These are phyloP conservation scores for Platyscapa corneri DNA, from an alignment of 1,140 invertebrate species.

Conservation along the genomic window DNA sequence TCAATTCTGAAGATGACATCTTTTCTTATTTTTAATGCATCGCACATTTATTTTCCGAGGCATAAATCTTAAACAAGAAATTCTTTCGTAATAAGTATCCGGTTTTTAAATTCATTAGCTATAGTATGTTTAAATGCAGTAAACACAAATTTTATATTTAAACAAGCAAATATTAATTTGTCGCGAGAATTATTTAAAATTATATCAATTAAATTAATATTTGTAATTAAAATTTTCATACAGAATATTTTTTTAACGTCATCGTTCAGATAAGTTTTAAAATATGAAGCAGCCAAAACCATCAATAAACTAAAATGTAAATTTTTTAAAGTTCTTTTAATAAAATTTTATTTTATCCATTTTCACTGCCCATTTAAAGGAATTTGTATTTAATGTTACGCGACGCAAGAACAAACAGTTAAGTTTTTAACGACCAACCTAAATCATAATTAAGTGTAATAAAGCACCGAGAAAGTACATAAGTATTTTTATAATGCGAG, in stretches of 20 bases:
- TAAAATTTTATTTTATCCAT: neutral
- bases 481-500: neutral
- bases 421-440: neutral
- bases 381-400: neutral
- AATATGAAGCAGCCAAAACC: too few species aligned
- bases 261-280: too few species aligned
- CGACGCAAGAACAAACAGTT: neutral
- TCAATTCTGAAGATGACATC: too few species aligned
- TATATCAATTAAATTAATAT: neutral
- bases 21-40: too few species aligned
- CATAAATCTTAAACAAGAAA: too few species aligned
- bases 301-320: neutral
- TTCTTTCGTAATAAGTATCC: neutral
- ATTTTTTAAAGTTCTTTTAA: neutral
- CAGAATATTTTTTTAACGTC: too few species aligned
- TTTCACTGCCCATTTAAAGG: neutral
- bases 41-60: too few species aligned
- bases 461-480: neutral
- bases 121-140: neutral
- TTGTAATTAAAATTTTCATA: neutral
- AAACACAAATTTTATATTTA: neutral
- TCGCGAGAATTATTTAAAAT: neutral
- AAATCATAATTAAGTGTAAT: neutral
- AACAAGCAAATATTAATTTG: neutral
- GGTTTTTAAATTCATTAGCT: neutral